phyloP scores from a whole-genome alignment of 2,888 invertebrate genomes.

The Cyrtodaria siliqua region DNA sequence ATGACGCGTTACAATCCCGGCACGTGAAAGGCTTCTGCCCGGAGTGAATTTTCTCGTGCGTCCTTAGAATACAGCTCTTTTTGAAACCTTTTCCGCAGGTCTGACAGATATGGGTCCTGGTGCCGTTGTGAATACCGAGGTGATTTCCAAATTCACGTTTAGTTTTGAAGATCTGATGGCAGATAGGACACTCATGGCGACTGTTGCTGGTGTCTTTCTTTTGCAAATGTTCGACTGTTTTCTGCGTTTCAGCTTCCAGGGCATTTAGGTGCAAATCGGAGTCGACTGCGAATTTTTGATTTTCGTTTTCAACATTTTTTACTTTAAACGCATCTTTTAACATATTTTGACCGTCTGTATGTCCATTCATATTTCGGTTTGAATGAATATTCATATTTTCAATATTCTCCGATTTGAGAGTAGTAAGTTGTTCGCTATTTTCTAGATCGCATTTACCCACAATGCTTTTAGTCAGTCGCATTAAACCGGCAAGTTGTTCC shows the following conservation, averaged over 20 bases:
- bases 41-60: constrained; percentile 26
- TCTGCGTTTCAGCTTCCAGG: background rate
- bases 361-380: background rate
- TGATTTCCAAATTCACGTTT: constrained; percentile 16
- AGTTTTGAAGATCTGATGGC: background rate
- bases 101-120: constrained; percentile 9
- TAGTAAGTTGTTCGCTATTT: background rate
- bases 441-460: background rate
- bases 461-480: background rate
- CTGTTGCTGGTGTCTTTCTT: background rate
- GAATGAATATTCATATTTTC: background rate
- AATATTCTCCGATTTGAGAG: background rate
- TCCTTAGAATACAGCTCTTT: constrained; percentile 13
- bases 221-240: constrained; percentile 25
- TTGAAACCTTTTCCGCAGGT: constrained; percentile 27
- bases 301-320: no score
- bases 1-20: background rate
- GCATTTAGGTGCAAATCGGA: no score
- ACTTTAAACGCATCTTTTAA: no score
- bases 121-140: constrained; percentile 13
- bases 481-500: background rate
- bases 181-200: constrained; percentile 16
- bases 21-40: background rate
- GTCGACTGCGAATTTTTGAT: no score
- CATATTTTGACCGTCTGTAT: background rate